Evolutionary conservation across 2,888 invertebrate species (phyloP), one percentile per base, ranked within the genome.

Genomic region (Aquatica leii): DNA sequence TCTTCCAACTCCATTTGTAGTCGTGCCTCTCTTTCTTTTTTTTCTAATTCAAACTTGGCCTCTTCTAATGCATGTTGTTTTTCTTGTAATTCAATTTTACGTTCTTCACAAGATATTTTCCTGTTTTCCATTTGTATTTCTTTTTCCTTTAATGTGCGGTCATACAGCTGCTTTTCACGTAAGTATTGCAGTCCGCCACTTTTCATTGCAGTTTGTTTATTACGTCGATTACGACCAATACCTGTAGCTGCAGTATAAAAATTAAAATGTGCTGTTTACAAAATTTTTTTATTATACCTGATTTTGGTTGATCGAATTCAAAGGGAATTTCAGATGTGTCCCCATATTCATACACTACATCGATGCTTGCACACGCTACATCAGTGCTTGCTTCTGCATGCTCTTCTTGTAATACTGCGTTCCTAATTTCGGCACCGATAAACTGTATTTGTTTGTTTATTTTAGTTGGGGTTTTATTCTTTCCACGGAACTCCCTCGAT

Each of bases 11-110:
- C n/a, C n/a, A 12, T 15, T 17, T 17, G 12, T 21, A 55, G 21
- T 17, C 18, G 20, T 12, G n/a, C 5, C 17, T 5, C 24, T 46
- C 55, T 20, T 46, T 55, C 55, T 34, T 21, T n/a, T 31, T 24
- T 55, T 34, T 55, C 40, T 24, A 55, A 14, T 5, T 55, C 41
- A 43, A 55, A 55, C 34, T 43, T 55, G 14, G 15, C 21, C 31
- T n/a, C n/a, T n/a, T n/a, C n/a, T n/a, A n/a, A n/a, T n/a, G n/a
- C n/a, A n/a, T n/a, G n/a, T n/a, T n/a, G 37, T 37, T 37, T 37
- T 37, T 37, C 37, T 37, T 37, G 37, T 41, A 55, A 55, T 6
- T 34, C 11, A 9, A 55, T 11, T 55, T 24, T 14, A n/a, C 46
- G 21, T 46, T 55, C 55, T 24, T 46, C 50, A 37, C 37, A 37